Evolutionary conservation across 2,888 invertebrate genomes (phyloP).

Genomic region (Ramazzottius varieornatus): DNA sequence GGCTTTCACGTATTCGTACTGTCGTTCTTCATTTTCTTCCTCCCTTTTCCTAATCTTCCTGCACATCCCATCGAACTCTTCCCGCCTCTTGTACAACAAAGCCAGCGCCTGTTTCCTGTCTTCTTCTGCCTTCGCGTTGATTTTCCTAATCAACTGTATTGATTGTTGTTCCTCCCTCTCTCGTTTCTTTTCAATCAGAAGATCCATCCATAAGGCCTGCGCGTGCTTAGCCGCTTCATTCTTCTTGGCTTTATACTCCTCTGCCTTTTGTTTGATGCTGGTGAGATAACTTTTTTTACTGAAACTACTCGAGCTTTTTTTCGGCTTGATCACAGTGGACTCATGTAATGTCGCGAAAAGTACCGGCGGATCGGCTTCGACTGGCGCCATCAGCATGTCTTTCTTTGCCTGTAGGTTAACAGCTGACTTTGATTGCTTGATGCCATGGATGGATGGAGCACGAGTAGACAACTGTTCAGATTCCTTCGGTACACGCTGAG

Average conservation of each 20-base stretch:
- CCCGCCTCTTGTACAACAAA: not conserved
- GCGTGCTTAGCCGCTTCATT: not conserved
- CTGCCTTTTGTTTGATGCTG: not conserved
- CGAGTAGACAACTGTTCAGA: not conserved
- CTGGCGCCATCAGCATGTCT: not conserved
- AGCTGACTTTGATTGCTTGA: no score
- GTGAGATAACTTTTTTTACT: not conserved
- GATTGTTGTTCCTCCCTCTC: not conserved
- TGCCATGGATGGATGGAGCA: not conserved
- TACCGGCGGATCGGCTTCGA: not conserved
- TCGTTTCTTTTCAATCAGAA: not conserved
- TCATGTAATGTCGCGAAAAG: not conserved
- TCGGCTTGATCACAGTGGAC: not conserved
- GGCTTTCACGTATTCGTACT: not conserved
- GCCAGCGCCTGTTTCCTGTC: not conserved
- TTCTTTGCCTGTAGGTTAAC: not conserved
- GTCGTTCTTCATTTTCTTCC: not conserved
- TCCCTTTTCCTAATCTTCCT: no score
- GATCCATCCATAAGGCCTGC: not conserved
- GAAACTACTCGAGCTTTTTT: not conserved
- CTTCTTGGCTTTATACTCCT: not conserved
- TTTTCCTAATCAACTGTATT: not conserved
- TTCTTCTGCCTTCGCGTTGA: not conserved
- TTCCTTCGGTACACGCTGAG: not conserved
- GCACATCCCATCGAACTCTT: not conserved